Percentiles rank a stretch among this genome's conserved stretches.
phyloP scores from a whole-genome alignment of 1,140 invertebrate species.

The Cryptotermes secundus region DNA sequence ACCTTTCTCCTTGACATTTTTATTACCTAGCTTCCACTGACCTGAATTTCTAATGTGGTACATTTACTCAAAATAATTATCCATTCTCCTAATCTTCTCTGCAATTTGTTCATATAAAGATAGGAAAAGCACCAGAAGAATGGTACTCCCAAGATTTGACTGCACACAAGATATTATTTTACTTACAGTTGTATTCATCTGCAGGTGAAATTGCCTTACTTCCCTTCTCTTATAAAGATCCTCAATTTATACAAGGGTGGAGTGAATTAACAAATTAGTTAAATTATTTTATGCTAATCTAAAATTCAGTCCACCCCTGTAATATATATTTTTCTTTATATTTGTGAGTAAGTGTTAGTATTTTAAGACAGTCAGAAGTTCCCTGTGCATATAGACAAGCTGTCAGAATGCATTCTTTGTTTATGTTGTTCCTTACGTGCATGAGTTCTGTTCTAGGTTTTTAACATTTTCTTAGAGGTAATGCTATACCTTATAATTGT shows the following conservation, averaged over 20 bases:
- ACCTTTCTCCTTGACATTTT: too few relatives aligned
- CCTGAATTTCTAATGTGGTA: too few relatives aligned
- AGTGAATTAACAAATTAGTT: constrained; percentile 1
- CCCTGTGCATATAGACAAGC: not conserved
- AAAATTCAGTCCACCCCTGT: not conserved
- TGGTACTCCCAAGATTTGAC: too few relatives aligned
- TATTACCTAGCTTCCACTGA: too few relatives aligned
- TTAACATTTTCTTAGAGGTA: not conserved
- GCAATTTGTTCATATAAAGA: too few relatives aligned
- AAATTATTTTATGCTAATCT: not conserved
- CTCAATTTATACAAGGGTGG: not conserved
- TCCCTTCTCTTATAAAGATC: not conserved
- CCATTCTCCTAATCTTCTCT: too few relatives aligned
- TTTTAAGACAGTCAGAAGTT: not conserved
- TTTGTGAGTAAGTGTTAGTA: not conserved
- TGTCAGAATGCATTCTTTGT: constrained; percentile 2
- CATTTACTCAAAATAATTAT: too few relatives aligned
- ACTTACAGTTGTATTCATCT: not conserved
- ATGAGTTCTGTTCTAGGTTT: not conserved
- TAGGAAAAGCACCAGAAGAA: too few relatives aligned
- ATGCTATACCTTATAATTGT: not conserved
- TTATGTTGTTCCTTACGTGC: not conserved
- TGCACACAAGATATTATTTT: too few relatives aligned
- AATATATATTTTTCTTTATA: not conserved
- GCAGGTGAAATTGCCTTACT: not conserved